These are phyloP conservation scores for Drosophila athabasca DNA, from an alignment of 1,140 invertebrate species.

Conservation along the genomic window DNA sequence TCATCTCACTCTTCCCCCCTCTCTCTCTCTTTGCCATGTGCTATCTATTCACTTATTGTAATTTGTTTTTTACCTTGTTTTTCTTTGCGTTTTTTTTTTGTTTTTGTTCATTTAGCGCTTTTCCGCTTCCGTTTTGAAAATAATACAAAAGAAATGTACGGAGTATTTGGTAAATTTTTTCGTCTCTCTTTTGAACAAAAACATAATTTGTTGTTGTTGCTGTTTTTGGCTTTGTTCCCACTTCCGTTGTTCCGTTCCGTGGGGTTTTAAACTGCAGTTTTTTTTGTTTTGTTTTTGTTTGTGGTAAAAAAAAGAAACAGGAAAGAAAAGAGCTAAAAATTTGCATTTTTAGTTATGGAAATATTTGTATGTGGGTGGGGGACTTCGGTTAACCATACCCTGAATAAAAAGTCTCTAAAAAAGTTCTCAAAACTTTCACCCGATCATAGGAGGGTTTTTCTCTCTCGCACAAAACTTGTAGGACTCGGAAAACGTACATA, in stretches of 20 bases:
- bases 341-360: conserved; percentile 32
- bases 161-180: conserved; percentile 37
- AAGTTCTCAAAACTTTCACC: conserved; percentile 42
- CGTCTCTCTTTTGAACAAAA: conserved; percentile 32
- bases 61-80: conserved; percentile 24
- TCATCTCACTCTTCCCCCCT: neutral
- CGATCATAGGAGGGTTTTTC: too few relatives aligned
- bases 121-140: conserved; percentile 58
- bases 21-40: neutral
- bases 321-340: conserved; percentile 5
- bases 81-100: conserved; percentile 26
- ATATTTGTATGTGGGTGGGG: too few relatives aligned
- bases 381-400: neutral
- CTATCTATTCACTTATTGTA: conserved; percentile 10
- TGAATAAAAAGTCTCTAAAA: neutral
- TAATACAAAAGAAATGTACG: neutral
- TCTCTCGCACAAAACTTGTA: too few relatives aligned
- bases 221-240: conserved; percentile 33
- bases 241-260: conserved; percentile 52
- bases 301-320: neutral
- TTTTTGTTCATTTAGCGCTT: conserved; percentile 37
- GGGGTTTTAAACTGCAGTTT: conserved; percentile 33
- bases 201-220: conserved; percentile 27
- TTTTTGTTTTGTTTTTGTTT: neutral
- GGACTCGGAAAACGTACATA: too few relatives aligned